A percentile compares a stretch with the other conserved stretches of the same genome.
These are phyloP conservation scores for Stictocephala bisonia DNA, from an alignment of 2,888 invertebrate genomes.

Conservation along the genomic window DNA sequence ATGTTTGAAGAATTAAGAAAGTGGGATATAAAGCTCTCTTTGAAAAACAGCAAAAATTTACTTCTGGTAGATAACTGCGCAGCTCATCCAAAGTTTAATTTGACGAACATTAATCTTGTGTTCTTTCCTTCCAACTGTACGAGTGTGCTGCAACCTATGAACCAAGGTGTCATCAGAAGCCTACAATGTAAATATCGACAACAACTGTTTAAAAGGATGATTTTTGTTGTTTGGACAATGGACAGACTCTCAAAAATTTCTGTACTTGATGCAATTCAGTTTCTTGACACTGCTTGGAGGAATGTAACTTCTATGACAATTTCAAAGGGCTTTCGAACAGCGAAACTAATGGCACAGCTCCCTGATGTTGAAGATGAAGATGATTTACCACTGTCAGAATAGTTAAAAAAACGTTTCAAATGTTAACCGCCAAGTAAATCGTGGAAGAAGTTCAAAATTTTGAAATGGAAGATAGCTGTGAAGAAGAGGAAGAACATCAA, in stretches of 20 bases:
- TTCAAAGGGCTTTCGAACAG: constrained; percentile 1
- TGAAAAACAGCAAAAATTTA: constrained; percentile 59
- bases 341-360: not conserved
- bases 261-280: constrained; percentile 12
- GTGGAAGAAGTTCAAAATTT: constrained; percentile 9
- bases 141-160: constrained; percentile 39
- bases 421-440: not conserved
- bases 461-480: not conserved
- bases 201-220: not conserved
- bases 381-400: constrained; percentile 26
- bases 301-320: not conserved
- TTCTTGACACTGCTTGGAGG: not conserved
- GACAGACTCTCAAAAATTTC: not conserved
- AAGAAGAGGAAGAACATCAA: constrained; percentile 4
- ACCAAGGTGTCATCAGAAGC: constrained; percentile 41
- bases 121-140: constrained; percentile 46
- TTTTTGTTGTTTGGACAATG: not conserved
- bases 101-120: constrained; percentile 57
- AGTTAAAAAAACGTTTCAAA: not conserved
- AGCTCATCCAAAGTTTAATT: constrained; percentile 55
- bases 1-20: constrained; percentile 50
- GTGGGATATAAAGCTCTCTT: constrained; percentile 55
- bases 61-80: too few species aligned
- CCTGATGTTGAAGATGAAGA: constrained; percentile 4
- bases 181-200: constrained; percentile 19